Base-by-base conservation (phyloP, 2,113 vertebrate species). In the Nothocercus nigrocapillus region DNA sequence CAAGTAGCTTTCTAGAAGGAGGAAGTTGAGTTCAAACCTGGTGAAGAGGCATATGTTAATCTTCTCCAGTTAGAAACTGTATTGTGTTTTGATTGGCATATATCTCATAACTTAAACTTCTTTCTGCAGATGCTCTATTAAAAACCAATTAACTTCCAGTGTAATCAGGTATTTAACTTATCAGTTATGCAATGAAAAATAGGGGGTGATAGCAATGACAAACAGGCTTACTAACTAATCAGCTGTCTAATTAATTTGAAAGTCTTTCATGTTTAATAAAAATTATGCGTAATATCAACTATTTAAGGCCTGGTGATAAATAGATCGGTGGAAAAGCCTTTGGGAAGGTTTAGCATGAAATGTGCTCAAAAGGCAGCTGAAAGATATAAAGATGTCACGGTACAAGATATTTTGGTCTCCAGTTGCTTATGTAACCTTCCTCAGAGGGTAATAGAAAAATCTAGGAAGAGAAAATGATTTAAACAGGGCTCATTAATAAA, bases 121-220 rank as follows among this genome's bases (percentile, higher is more conserved):
- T 85, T 90, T 54, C 82, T 78, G 64, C 42, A 91, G 80, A 83
- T 77, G 16, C 22, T 94, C 42, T 92, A 90, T 88, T 94, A 95
- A 91, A 91, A 94, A 78, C 64, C 93, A 96, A 97, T 97, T 95
- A 97, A 95, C 76, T 94, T 90, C 5, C 77, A 72, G 85, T 64
- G 36, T 96, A 95, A 93, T 95, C 94, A 64, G 85, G 79, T 95
- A 90, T 95, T 94, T 95, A 90, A 88, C 80, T 95, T 95, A 90
- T 73, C 88, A 72, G 79, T 72, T 96, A 81, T 68, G 66, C 80
- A 93, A 38, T 82, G 80, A 90, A 95, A 95, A 96, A 81, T 92
- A 83, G 82, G 9, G 91, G 47, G 53, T 88, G 73, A 95, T 94
- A 95, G 79, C 79, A 93, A 67, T 86, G 93, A 81, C 85, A 90